Evolutionary conservation across 2,797 vertebrate species (phyloP), one percentile per base, ranked within the genome.

Genomic region (Sebastes matsubarae): DNA sequence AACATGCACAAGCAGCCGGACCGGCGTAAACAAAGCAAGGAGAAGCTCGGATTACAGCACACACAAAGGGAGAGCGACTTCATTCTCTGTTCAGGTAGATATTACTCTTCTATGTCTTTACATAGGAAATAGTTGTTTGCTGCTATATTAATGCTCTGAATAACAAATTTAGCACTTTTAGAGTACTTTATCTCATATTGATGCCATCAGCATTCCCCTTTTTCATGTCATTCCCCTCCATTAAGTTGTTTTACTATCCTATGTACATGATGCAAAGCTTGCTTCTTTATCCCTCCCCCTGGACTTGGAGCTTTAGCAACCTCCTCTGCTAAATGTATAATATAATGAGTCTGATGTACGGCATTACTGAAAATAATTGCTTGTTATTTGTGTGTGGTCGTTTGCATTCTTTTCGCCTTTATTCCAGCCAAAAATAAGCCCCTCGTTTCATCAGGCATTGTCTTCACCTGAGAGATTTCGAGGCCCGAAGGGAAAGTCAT

Each of bases 401-500:
- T 81, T 66, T 65, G 34, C 25, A 20, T 70, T 66, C 63, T 63
- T 78, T 52, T 59, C 5, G 42, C 46, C 34, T 82, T 76, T 72
- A 77, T 68, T 81, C 38, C 36, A 36, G 18, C 27, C 46, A n/a
- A 65, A 77, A 80, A 78, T 13, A 65, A 67, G 22, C 11, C 20
- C 9, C 61, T 61, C 3, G 4, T 82, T 84, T 71, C 67, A 74
- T 60, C 77, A 65, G 54, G 52, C 34, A 4, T 29, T 18, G 34
- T 68, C 74, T 72, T 61, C 76, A 88, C 85, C 84, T 86, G 82
- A 72, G 84, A 84, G 79, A 75, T 65, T 76, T 42, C 54, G 20
- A 82, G n/a, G 82, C 63, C 75, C 81, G 60, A 20, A 34, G 79
- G 82, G 32, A 61, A 57, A 67, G 68, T 42, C 38, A 61, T 12